A percentile compares a stretch with the other conserved stretches of the same genome.
These are phyloP conservation scores for Lepilemur septentrionalis DNA, from an alignment of 2,797 vertebrate genomes.

Conservation along the genomic window DNA sequence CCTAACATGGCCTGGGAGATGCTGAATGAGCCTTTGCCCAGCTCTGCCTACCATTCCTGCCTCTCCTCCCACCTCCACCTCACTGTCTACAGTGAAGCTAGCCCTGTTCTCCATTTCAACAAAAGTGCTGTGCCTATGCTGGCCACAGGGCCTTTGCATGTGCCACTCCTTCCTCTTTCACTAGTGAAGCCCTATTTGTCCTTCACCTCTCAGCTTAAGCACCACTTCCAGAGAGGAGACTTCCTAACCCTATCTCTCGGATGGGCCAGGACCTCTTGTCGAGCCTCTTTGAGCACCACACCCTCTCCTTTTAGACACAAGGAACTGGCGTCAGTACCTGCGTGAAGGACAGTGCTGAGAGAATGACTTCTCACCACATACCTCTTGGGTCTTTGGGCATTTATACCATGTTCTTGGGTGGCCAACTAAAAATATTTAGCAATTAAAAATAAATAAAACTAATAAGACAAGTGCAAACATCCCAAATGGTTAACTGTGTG, in stretches of 20 bases:
- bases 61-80: not conserved
- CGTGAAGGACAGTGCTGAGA: not conserved
- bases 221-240: not conserved
- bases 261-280: not conserved
- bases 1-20: not conserved
- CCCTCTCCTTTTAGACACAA: not conserved
- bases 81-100: not conserved
- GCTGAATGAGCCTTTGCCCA: not conserved
- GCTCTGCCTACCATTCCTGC: not conserved
- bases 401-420: not conserved
- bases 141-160: not conserved
- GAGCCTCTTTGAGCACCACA: not conserved
- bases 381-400: not conserved
- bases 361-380: not conserved
- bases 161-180: not conserved
- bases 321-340: not conserved
- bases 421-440: not conserved
- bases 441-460: not conserved
- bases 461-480: not conserved
- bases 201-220: not conserved
- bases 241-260: not conserved
- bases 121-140: not conserved
- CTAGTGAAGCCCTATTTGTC: not conserved
- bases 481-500: not conserved
- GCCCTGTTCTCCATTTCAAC: not conserved